Evolutionary conservation across 2,888 invertebrate species (phyloP), one percentile per base, ranked within the genome.

Genomic region (Gerris lacustris): DNA sequence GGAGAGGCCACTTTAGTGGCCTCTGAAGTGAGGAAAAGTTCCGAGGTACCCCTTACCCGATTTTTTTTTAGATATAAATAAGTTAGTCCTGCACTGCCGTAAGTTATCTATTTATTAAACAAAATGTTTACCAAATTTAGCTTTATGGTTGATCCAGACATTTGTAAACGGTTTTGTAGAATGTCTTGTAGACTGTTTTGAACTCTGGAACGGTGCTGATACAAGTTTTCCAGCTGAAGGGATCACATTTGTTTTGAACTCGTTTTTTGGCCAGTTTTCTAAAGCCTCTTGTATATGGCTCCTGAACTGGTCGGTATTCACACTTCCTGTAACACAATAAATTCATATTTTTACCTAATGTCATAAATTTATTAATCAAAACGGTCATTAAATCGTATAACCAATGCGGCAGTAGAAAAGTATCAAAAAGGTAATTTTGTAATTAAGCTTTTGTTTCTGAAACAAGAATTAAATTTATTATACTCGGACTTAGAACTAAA

Each of bases 101-200:
- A 4, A 31, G 31, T 31, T 31, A 31, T 31, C 31, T 31, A 31
- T 4, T 55, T 55, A 15, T 4, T 55, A 55, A 55, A 55, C n/a
- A 55, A 66, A 71, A 71, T 11, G 66, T 44, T 66, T 70, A 72
- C 55, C 55, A 55, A 11, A 55, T 55, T 55, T 15, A 55, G 55
- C 15, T 55, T 75, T 71, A 73, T 66, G 73, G 74, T 67, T 75
- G 71, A 70, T 74, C 73, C 15, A 76, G 73, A 69, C 79, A 79
- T 73, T 77, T 77, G 75, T 78, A 78, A 18, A 77, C 76, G 2
- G 79, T 79, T 71, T 77, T 75, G 73, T 79, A 78, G 73, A 77
- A 77, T 9, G 78, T 78, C 74, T 78, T 78, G 73, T 78, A 78
- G 47, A 78, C 77, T 6, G 78, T 79, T 72, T 79, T 78, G 72